Base-by-base conservation (phyloP, 2,797 vertebrate genomes). In the Erethizon dorsatum region DNA sequence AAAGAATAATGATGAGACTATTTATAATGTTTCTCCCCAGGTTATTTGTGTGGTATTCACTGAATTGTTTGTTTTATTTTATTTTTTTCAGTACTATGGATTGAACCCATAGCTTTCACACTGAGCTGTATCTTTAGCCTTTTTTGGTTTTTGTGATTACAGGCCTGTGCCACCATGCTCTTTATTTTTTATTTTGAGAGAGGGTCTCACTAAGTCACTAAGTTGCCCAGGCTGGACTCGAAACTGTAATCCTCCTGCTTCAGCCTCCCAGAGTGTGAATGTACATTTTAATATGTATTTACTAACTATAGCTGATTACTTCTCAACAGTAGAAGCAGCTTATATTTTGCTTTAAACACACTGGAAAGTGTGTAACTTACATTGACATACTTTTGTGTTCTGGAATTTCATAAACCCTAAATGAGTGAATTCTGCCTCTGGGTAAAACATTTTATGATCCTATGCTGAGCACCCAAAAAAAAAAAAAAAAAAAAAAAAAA, bases 321-420 rank as follows among this genome's bases (percentile, higher is more conserved):
- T 96, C 15, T 88, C 69, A 78, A 14, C 11, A 33, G 28, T 67
- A 61, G 71, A 88, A 96, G 28, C 56, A 52, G 87, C 45, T 50
- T 47, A 37, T 17, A 52, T 41, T 86, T 96, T 92, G 47, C 54
- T 28, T 77, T 65, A 67, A 85, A 80, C 28, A 37, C 24, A 59
- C 8, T n/a, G 28, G 63, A 33, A 67, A 5, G 80, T 73, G 54
- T 63, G 28, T 7, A 92, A 31, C 33, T 93, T 78, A 59, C 5
- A 5, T 54, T 52, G 88, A 83, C n/a, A 63, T 89, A 57, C 57
- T 91, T 95, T 82, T 5, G 11, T 10, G 77, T 91, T 90, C 57
- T 93, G 33, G 71, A 93, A 90, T 92, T 94, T 79, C 4, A 47
- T 83, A 52, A 86, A 45, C 6, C 79, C 45, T 41, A 79, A 84